Percentiles rank a stretch among this genome's conserved stretches.
Evolutionary conservation across 2,797 vertebrate genomes (phyloP).

Genomic region (Oryzias sinensis): DNA sequence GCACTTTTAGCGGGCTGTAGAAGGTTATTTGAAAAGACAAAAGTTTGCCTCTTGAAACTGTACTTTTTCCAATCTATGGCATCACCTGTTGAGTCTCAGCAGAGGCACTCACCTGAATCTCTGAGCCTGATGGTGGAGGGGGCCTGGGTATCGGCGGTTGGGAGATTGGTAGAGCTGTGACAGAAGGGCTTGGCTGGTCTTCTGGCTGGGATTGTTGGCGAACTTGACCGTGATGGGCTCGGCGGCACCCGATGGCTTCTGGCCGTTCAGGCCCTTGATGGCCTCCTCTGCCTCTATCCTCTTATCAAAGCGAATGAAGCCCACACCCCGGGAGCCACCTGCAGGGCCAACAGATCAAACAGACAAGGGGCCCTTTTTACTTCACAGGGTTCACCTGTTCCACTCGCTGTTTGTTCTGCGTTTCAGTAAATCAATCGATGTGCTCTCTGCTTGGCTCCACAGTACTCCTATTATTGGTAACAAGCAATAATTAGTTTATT

Average conservation of each 20-base stretch:
- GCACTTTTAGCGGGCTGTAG: too few species aligned
- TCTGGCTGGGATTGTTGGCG: slow-evolving; percentile 99
- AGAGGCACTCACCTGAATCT: slow-evolving; percentile 92
- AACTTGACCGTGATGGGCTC: slow-evolving; percentile 99
- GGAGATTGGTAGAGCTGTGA: slow-evolving; percentile 99
- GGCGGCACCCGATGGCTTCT: slow-evolving; percentile 97
- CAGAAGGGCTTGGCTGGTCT: slow-evolving; percentile 99
- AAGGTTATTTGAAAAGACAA: too few species aligned
- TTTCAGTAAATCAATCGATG: background rate
- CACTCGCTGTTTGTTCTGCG: background rate
- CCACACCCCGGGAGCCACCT: slow-evolving; percentile 99
- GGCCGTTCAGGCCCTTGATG: slow-evolving; percentile 99
- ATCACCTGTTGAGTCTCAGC: slow-evolving; percentile 16
- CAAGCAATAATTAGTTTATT: too few species aligned
- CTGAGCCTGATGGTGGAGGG: slow-evolving; percentile 99
- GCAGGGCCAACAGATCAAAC: slow-evolving; percentile 82
- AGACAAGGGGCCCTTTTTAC: slow-evolving; percentile 71
- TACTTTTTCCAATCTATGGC: background rate
- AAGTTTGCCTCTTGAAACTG: too few species aligned
- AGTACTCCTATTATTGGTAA: too few species aligned
- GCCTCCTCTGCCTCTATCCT: slow-evolving; percentile 99
- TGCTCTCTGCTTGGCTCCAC: background rate
- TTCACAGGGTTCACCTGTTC: slow-evolving; percentile 53
- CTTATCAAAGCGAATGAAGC: slow-evolving; percentile 99
- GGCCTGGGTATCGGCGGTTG: slow-evolving; percentile 96